A percentile compares a stretch with the other conserved stretches of the same genome.
These are phyloP conservation scores for Falcunculus frontatus DNA, from an alignment of 2,113 vertebrate genomes.

Conservation along the genomic window DNA sequence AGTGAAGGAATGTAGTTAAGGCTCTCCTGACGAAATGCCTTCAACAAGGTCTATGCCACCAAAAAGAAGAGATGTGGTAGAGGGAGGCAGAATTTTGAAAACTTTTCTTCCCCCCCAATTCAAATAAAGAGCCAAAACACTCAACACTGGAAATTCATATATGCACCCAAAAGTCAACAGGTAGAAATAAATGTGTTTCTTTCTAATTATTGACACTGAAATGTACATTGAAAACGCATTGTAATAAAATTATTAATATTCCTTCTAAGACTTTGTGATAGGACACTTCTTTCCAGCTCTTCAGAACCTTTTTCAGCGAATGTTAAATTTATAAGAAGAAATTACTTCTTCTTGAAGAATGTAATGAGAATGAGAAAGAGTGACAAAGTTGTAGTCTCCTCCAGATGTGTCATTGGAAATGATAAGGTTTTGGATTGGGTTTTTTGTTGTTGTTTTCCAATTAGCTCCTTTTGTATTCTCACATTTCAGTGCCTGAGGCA, in stretches of 20 bases:
- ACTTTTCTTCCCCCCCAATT: rapidly evolving
- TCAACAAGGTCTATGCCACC: background rate
- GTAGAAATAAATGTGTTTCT: background rate
- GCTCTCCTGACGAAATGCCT: background rate
- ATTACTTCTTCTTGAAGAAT: background rate
- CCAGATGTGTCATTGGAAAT: background rate
- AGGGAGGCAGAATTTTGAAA: background rate
- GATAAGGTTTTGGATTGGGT: rapidly evolving
- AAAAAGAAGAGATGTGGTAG: background rate
- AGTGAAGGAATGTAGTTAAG: background rate
- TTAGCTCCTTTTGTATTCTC: background rate
- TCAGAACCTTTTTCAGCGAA: background rate
- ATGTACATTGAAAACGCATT: background rate
- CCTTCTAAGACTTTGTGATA: background rate
- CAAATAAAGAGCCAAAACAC: background rate
- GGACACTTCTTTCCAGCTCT: background rate
- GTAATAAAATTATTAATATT: background rate
- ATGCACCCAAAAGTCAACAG: background rate
- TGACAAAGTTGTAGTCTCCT: background rate
- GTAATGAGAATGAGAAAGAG: rapidly evolving
- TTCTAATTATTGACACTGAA: background rate
- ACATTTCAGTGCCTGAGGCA: background rate
- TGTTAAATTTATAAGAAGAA: background rate
- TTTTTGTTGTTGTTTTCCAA: background rate
- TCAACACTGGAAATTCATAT: background rate